Conservation (phyloP, 2,888 invertebrate genomes). For the Baccha elongata region DNA sequence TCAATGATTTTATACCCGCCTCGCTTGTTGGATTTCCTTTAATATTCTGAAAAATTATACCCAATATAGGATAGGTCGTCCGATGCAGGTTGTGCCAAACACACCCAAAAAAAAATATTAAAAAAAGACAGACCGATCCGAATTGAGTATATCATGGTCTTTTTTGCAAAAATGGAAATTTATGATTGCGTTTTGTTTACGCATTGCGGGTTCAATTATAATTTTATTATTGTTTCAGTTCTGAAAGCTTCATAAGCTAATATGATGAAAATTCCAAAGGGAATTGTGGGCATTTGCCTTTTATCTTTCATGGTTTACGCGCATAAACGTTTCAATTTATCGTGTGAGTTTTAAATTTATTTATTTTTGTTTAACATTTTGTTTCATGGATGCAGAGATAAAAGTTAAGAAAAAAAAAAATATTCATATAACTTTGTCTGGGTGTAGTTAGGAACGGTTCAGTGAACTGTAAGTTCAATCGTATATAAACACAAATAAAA, state of each 20-base stretch:
- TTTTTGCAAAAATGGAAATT: constrained; percentile 69
- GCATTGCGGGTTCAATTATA: constrained; percentile 71
- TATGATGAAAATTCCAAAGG: constrained; percentile 32
- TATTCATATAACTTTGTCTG: not conserved
- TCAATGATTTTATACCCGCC: constrained; percentile 38
- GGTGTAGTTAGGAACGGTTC: constrained; percentile 19
- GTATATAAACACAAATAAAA: too few relatives aligned
- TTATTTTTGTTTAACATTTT: constrained; percentile 6
- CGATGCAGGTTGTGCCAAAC: not conserved
- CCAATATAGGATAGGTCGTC: constrained; percentile 9
- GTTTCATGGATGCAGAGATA: not conserved
- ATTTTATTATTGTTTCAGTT: constrained; percentile 35
- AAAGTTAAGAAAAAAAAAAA: not conserved
- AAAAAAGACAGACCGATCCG: constrained; percentile 19
- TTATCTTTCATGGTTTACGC: constrained; percentile 41
- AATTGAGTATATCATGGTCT: constrained; percentile 40
- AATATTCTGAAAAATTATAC: constrained; percentile 52
- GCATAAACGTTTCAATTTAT: constrained; percentile 67
- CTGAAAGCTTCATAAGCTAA: constrained; percentile 49
- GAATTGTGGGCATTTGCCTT: constrained; percentile 45
- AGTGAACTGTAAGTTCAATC: constrained; percentile 22
- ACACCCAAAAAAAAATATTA: too few relatives aligned
- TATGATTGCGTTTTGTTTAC: constrained; percentile 68
- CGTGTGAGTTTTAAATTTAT: constrained; percentile 45
- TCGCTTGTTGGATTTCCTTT: constrained; percentile 48